phyloP scores from a whole-genome alignment of 2,113 vertebrate genomes.

The Neomonachus schauinslandi region DNA sequence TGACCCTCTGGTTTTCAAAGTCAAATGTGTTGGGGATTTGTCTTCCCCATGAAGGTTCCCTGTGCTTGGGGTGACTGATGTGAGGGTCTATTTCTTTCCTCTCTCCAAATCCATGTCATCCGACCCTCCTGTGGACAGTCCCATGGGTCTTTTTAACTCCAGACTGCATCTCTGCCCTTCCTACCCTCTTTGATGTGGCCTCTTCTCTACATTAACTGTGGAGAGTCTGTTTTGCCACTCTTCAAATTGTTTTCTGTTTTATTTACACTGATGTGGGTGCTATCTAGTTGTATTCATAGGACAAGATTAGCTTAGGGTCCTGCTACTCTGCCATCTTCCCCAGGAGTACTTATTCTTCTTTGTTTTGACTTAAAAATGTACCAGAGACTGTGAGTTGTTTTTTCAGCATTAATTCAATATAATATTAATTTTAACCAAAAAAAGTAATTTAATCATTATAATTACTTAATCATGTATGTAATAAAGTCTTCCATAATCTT shows the following conservation, averaged over 20 bases:
- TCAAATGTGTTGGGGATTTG: background rate
- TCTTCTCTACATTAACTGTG: background rate
- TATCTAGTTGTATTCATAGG: background rate
- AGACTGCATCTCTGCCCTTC: background rate
- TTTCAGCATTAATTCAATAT: background rate
- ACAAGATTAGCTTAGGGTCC: background rate
- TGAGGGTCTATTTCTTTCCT: background rate
- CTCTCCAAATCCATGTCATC: background rate
- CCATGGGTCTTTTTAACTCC: background rate
- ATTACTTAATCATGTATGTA: background rate
- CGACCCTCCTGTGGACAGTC: background rate
- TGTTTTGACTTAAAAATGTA: background rate
- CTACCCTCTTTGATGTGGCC: background rate
- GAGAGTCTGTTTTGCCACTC: background rate
- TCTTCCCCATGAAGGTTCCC: background rate
- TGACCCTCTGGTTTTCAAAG: background rate
- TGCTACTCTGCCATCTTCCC: background rate
- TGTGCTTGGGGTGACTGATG: background rate
- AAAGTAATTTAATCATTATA: background rate
- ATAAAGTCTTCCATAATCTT: background rate
- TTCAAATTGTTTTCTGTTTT: background rate
- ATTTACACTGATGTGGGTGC: background rate
- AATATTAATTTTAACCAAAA: background rate
- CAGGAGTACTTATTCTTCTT: background rate
- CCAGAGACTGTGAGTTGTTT: background rate